A percentile compares a stretch with the other conserved stretches of the same genome.
Conservation (phyloP, 1,140 invertebrate genomes). For the Megathymus violae region DNA sequence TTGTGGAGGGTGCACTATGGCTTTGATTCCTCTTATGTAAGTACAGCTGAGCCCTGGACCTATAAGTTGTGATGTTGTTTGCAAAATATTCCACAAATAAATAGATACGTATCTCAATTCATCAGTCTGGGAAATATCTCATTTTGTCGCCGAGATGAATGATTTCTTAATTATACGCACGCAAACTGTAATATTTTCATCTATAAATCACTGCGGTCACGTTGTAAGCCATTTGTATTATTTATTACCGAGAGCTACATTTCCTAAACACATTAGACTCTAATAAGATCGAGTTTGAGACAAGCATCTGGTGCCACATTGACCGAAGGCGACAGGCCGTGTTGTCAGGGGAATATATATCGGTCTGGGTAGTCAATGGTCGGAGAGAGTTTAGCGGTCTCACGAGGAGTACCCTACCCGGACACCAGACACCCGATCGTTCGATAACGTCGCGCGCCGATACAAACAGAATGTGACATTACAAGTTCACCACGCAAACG, state of each 20-base stretch:
- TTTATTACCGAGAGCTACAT: conserved; percentile 37
- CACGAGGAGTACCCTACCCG: conserved; percentile 41
- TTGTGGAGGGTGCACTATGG: no score
- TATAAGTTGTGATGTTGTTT: no score
- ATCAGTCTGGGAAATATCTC: not conserved
- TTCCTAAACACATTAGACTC: conserved; percentile 49
- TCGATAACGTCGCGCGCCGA: conserved; percentile 61
- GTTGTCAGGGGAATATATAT: conserved; percentile 55
- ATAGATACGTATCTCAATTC: not conserved
- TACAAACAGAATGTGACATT: conserved; percentile 52
- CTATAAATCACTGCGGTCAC: conserved; percentile 8
- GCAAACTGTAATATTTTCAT: conserved; percentile 23
- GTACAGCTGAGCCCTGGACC: no score
- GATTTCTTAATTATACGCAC: not conserved
- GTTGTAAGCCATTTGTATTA: conserved; percentile 12
- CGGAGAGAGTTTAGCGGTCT: conserved; percentile 55
- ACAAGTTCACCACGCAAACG: conserved; percentile 54
- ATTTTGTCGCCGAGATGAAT: not conserved
- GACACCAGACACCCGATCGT: conserved; percentile 47
- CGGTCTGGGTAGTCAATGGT: conserved; percentile 47
- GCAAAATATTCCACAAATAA: no score
- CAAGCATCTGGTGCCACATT: conserved; percentile 45
- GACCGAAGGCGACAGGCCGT: conserved; percentile 36
- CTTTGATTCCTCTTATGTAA: no score
- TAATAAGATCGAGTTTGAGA: conserved; percentile 56